A percentile compares a stretch with the other conserved stretches of the same genome.
Conservation (phyloP, 2,888 invertebrate species). For the Aplocera efformata region DNA sequence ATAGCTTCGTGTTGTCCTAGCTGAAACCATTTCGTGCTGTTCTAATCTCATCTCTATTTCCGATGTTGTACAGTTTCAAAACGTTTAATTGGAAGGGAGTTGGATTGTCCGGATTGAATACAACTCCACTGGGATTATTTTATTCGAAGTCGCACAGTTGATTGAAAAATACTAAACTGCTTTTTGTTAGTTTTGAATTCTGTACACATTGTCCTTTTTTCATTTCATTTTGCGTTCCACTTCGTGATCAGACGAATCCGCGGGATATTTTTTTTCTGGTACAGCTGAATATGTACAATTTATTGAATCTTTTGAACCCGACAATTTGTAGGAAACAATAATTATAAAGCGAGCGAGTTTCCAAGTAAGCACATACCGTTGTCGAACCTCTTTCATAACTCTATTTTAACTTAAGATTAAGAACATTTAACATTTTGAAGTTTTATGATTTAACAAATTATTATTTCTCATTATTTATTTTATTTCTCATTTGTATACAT, state of each 20-base stretch:
- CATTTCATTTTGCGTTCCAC: background rate
- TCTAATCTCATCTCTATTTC: background rate
- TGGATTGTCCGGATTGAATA: background rate
- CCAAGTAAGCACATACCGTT: too few relatives aligned
- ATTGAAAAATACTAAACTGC: constrained; percentile 21
- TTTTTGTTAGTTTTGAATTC: constrained; percentile 15
- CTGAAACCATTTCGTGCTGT: background rate
- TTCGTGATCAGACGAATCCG: background rate
- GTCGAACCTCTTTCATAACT: too few relatives aligned
- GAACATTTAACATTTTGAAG: too few relatives aligned
- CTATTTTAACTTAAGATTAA: too few relatives aligned
- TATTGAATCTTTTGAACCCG: too few relatives aligned
- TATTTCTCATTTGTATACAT: too few relatives aligned
- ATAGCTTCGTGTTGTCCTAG: constrained; percentile 1
- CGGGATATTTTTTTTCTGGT: background rate
- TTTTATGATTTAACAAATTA: too few relatives aligned
- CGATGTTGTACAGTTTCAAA: background rate
- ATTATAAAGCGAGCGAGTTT: too few relatives aligned
- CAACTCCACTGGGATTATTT: constrained; percentile 10
- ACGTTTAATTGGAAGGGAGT: background rate
- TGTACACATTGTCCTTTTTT: constrained; percentile 2
- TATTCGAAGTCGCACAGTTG: constrained; percentile 12
- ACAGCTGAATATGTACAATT: too few relatives aligned
- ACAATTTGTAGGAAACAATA: too few relatives aligned
- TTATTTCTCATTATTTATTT: too few relatives aligned